These are phyloP conservation scores for Porites lutea DNA, from an alignment of 64 coral and sea anemone genomes.

Conservation along the genomic window DNA sequence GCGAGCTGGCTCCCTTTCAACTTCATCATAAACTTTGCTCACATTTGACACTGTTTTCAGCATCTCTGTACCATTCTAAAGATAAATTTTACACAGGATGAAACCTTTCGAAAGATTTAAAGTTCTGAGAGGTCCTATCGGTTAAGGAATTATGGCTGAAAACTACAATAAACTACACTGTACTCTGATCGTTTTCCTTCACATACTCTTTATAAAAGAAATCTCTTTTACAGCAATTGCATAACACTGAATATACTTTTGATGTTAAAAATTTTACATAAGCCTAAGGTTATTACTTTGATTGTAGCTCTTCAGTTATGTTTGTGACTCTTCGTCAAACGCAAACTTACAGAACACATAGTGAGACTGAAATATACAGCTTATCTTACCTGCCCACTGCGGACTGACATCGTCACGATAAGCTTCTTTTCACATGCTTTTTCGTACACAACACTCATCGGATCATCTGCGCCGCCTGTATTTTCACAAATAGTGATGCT, in stretches of 20 bases:
- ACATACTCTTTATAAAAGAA: too few relatives aligned
- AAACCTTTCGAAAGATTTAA: not conserved
- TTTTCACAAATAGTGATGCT: slow-evolving; percentile 94
- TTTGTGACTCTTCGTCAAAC: not conserved
- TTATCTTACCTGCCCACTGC: slow-evolving; percentile 88
- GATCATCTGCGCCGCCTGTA: slow-evolving; percentile 83
- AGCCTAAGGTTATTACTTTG: too few relatives aligned
- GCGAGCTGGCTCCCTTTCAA: slow-evolving; percentile 77
- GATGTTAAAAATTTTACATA: too few relatives aligned
- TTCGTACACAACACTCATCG: slow-evolving; percentile 89
- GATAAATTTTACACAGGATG: not conserved
- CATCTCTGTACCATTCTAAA: slow-evolving; percentile 91
- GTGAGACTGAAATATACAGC: not conserved
- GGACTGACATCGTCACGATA: slow-evolving; percentile 87
- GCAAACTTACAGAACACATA: not conserved
- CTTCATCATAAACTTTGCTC: slow-evolving; percentile 86
- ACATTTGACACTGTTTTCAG: slow-evolving; percentile 92
- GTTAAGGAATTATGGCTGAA: too few relatives aligned
- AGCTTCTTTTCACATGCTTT: slow-evolving; percentile 97
- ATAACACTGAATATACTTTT: too few relatives aligned
- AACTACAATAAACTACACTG: too few relatives aligned
- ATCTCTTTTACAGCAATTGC: too few relatives aligned
- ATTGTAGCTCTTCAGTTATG: too few relatives aligned
- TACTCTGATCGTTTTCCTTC: too few relatives aligned
- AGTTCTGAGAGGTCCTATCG: too few relatives aligned